Base-by-base conservation (phyloP, 2,888 invertebrate species). In the Acanthopleura granulata region DNA sequence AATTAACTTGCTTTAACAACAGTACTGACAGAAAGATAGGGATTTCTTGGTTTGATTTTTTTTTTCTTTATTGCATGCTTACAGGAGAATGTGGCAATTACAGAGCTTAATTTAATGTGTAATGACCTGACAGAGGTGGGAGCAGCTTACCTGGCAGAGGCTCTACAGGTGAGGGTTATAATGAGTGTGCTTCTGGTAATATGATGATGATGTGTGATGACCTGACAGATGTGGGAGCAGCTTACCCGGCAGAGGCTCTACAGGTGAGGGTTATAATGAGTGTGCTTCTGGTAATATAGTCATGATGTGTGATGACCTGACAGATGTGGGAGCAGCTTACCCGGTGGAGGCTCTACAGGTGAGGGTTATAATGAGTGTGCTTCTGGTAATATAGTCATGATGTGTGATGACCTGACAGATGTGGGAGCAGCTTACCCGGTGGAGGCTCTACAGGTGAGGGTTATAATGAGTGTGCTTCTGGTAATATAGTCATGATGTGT, bases 191-290 rank as follows among this genome's bases (percentile, higher is more conserved):
- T 9, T 40, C 87, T 22, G 27, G 70, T 62, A 84, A 86, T 49
- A 40, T 91, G 9, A 90, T 91, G 77, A 72, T 91, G 76, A 90
- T 90, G 90, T 87, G 87, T 78, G 91, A 91, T 84, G 89, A 89
- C 62, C 88, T 91, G 75, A 86, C 83, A 22, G 81, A 85, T 15
- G 85, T 80, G 1, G 91, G 91, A 50, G 90, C 89, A 40, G 3
- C 40, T 40, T 40, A 40, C 40, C 40, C 9, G 40, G 40, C 40
- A 6, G 40, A 40, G 40, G 40, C 40, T 40, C 40, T 40, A 40
- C 40, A 40, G 4, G 3, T 40, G 40, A 40, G 40, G 40, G 40
- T 61, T 61, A n/a, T 30, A 57, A 86, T 84, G 81, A 82, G 49
- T 78, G 79, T 30, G 40, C 75, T 6, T 69, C 87, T 22, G 27